Evolutionary conservation across 2,113 vertebrate species (phyloP).

Genomic region (Oryzias melastigma): DNA sequence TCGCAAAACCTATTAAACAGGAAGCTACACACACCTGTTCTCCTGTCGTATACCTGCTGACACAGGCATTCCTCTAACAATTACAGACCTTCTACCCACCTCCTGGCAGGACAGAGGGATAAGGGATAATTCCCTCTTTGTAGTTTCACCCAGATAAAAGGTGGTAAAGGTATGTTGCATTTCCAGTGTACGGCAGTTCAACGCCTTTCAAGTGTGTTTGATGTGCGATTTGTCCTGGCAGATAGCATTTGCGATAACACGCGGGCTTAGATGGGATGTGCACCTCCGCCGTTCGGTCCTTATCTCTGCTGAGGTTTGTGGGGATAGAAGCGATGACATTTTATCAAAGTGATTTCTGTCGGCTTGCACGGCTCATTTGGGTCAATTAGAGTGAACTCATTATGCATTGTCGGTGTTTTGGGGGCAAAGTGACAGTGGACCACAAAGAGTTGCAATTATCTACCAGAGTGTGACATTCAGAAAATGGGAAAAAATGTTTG

Average conservation of each 20-base stretch:
- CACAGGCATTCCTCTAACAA: constrained; percentile 45
- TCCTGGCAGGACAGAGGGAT: constrained; percentile 7
- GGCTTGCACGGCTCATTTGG: constrained; percentile 50
- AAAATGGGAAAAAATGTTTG: constrained; percentile 38
- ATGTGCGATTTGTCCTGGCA: constrained; percentile 36
- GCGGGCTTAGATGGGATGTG: constrained; percentile 21
- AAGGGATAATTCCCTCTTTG: constrained; percentile 29
- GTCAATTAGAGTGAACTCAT: constrained; percentile 60
- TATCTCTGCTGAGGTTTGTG: constrained; percentile 7
- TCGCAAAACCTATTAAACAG: constrained; percentile 53
- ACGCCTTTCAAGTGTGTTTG: constrained; percentile 22
- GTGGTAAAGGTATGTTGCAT: constrained; percentile 22
- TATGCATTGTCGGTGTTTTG: constrained; percentile 40
- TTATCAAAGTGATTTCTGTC: constrained; percentile 59
- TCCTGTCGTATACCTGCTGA: constrained; percentile 45
- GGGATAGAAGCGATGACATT: constrained; percentile 52
- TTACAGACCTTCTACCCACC: constrained; percentile 44
- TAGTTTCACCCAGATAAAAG: constrained; percentile 20
- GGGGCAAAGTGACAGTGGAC: constrained; percentile 21
- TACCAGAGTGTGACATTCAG: constrained; percentile 36
- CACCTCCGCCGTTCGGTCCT: constrained; percentile 6
- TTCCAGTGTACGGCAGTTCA: constrained; percentile 11
- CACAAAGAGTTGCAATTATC: constrained; percentile 51
- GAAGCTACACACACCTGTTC: constrained; percentile 45
- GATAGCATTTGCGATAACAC: constrained; percentile 15